Base-by-base conservation (phyloP, 2,888 invertebrate species). In the Spodoptera exigua region DNA sequence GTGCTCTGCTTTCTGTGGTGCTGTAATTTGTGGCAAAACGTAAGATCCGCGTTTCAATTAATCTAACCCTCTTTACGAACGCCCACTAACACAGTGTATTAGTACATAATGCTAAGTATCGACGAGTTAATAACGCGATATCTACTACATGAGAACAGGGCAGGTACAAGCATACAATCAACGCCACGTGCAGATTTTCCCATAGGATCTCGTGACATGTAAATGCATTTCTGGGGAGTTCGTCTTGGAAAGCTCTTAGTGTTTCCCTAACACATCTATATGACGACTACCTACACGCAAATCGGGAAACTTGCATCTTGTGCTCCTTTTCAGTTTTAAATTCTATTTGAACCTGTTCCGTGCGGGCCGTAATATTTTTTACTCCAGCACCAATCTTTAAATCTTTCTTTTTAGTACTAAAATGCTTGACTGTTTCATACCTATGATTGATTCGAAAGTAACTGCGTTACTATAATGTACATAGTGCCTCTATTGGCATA, bases 191-290 rank as follows among this genome's bases (percentile, higher is more conserved):
- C 83, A 83, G 75, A 81, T 78, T 83, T 88, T 92, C 93, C 88
- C 92, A 91, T 88, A 87, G 85, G 86, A 82, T 86, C 87, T 83
- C 84, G 87, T 85, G 89, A 90, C 88, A 90, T 93, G 93, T 91
- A 92, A 93, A 93, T 94, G 93, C 93, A 92, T 90, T 92, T 82
- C 81, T 80, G 81, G 81, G 81, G 82, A 84, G 84, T 83, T 85
- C 88, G 88, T 89, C 90, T 91, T 87, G 76, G 87, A 90, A 91
- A 90, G 90, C 92, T 90, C 89, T 90, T 87, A 89, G 85, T 79
- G 76, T 67, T 63, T 61, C 68, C 57, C 59, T 61, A 52, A 70
- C 62, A 61, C 44, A 61, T 70, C 43, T 64, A 58, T 65, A 75
- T 27, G 56, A 10, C 27, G 48, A 16, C 44, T 51, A 60, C 47